These are phyloP conservation scores for Bugulina stolonifera DNA, from an alignment of 2,888 invertebrate genomes.

Conservation along the genomic window DNA sequence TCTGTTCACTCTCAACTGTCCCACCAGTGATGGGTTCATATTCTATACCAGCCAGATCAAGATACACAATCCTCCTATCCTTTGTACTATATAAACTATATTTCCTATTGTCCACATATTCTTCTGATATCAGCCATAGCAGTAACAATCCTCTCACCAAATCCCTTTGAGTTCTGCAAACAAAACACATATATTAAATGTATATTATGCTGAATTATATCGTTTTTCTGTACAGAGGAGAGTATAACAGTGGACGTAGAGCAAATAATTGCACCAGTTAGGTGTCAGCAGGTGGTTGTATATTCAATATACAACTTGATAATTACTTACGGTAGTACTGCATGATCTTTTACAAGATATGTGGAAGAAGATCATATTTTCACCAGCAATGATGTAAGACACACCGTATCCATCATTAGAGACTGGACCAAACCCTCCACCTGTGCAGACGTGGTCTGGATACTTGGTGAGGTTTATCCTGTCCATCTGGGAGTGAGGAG, in stretches of 20 bases:
- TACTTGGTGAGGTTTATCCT: slow-evolving; percentile 75
- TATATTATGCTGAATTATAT: too few species aligned
- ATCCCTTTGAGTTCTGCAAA: slow-evolving; percentile 41
- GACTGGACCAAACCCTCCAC: slow-evolving; percentile 90
- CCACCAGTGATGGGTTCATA: too few species aligned
- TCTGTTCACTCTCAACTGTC: too few species aligned
- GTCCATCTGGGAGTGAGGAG: slow-evolving; percentile 91
- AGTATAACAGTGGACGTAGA: too few species aligned
- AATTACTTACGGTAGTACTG: slow-evolving; percentile 72
- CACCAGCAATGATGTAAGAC: slow-evolving; percentile 95
- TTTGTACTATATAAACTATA: too few species aligned
- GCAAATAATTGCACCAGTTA: too few species aligned
- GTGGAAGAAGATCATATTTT: slow-evolving; percentile 92
- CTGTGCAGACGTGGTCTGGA: slow-evolving; percentile 87
- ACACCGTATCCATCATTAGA: slow-evolving; percentile 99
- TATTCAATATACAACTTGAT: too few species aligned
- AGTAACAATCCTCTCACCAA: slow-evolving; percentile 37
- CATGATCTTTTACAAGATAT: slow-evolving; percentile 91
- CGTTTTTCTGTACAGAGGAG: too few species aligned
- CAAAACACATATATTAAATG: background rate
- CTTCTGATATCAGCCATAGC: slow-evolving; percentile 43
- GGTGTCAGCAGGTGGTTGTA: too few species aligned
- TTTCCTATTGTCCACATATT: slow-evolving; percentile 34
- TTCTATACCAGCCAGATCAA: too few species aligned
- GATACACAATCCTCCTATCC: too few species aligned